Conservation (phyloP, 2,113 vertebrate species). For the Benitochromis conjunctus region DNA sequence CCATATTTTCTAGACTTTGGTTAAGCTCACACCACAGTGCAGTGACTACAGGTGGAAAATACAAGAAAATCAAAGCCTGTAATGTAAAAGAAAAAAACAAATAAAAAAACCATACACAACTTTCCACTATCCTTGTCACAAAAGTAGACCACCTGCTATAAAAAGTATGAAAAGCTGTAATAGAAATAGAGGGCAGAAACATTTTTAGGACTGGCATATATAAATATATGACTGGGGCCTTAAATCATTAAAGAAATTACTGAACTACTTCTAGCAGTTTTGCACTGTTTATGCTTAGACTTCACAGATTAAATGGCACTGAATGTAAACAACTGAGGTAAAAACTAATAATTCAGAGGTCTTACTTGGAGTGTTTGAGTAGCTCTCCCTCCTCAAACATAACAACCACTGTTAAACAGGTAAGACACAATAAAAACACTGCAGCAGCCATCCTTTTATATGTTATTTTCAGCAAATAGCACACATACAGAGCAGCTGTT, state of each 20-base stretch:
- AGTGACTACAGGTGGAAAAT: neutral
- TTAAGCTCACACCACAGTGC: neutral
- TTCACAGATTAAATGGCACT: neutral
- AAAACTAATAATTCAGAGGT: neutral
- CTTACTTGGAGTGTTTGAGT: neutral
- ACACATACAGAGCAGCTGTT: neutral
- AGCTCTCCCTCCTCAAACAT: neutral
- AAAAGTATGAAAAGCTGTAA: too few species aligned
- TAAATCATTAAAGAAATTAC: neutral
- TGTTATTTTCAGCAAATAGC: neutral
- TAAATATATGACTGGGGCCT: neutral
- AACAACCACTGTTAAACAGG: neutral
- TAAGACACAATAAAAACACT: neutral
- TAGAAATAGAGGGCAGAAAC: neutral
- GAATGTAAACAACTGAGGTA: neutral
- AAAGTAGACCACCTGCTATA: too few species aligned
- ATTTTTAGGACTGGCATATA: neutral
- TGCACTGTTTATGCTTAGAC: neutral
- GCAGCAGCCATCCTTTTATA: neutral
- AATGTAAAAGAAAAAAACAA: neutral
- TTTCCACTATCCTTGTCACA: too few species aligned
- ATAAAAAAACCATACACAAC: too few species aligned
- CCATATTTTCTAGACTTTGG: neutral
- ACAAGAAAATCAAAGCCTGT: neutral
- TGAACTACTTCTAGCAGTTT: neutral